Evolutionary conservation across 1,140 invertebrate genomes (phyloP).

Genomic region (Stegodyphus mimosarum): DNA sequence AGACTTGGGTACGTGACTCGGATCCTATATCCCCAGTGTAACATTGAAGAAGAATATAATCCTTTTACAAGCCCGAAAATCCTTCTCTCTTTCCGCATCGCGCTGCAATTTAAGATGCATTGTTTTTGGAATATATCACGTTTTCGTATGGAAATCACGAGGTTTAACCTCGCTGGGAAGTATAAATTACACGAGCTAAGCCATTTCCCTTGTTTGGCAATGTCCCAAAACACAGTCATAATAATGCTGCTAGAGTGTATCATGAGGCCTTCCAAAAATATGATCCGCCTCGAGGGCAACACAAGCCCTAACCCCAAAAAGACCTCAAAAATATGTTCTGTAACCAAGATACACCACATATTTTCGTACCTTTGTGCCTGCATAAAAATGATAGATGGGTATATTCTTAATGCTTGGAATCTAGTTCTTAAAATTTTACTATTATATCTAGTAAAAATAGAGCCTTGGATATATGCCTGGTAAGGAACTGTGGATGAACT

Average conservation of each 20-base stretch:
- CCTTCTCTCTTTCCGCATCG: too few relatives aligned
- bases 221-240: slow-evolving; percentile 12
- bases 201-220: background rate
- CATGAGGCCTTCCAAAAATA: background rate
- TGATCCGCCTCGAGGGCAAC: slow-evolving; percentile 15
- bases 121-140: slow-evolving; percentile 37
- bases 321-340: slow-evolving; percentile 9
- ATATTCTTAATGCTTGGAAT: background rate
- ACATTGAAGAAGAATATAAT: background rate
- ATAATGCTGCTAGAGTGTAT: slow-evolving; percentile 28
- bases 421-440: background rate
- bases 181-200: slow-evolving; percentile 45
- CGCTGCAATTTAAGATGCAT: background rate
- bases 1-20: background rate
- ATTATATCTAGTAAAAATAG: background rate
- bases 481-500: background rate
- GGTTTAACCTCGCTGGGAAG: slow-evolving; percentile 9
- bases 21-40: background rate
- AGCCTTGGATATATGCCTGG: too few relatives aligned
- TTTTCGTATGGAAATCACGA: slow-evolving; percentile 34
- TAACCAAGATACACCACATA: background rate
- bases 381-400: background rate
- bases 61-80: background rate
- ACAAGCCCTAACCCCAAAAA: background rate
- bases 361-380: background rate